A percentile compares a stretch with the other conserved stretches of the same genome.
Conservation (phyloP, 2,888 invertebrate genomes). For the Scotopteryx bipunctaria region DNA sequence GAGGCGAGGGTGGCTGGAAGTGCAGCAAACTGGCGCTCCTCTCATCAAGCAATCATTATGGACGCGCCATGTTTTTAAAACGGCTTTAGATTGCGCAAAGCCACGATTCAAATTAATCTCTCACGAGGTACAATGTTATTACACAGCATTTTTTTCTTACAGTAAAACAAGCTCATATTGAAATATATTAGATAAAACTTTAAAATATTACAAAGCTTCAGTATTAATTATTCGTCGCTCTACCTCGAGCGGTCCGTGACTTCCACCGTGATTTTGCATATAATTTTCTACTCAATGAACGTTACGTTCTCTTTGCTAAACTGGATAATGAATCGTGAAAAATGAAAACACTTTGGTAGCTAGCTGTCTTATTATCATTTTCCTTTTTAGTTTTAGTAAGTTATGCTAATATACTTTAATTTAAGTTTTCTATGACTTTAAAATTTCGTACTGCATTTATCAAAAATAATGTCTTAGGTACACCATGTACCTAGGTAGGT, state of each 20-base stretch:
- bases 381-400: background rate
- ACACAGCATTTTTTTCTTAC: constrained; percentile 62
- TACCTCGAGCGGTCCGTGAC: constrained; percentile 61
- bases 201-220: constrained; percentile 57
- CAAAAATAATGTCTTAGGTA: no score
- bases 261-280: constrained; percentile 78
- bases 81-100: constrained; percentile 69
- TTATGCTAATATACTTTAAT: no score
- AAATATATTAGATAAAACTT: constrained; percentile 52
- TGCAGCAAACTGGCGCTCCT: constrained; percentile 61
- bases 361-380: constrained; percentile 8
- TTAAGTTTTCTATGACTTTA: no score
- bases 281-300: constrained; percentile 77
- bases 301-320: constrained; percentile 39
- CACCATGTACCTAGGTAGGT: no score
- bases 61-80: constrained; percentile 80
- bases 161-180: constrained; percentile 54
- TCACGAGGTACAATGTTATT: constrained; percentile 68
- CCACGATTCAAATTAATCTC: constrained; percentile 72
- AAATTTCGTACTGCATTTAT: no score
- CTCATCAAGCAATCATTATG: constrained; percentile 80
- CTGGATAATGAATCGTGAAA: constrained; percentile 34
- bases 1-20: constrained; percentile 37
- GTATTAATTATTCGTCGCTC: constrained; percentile 69
- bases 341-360: constrained; percentile 26